Conservation (phyloP, 2,888 invertebrate genomes). For the Euplexia lucipara region DNA sequence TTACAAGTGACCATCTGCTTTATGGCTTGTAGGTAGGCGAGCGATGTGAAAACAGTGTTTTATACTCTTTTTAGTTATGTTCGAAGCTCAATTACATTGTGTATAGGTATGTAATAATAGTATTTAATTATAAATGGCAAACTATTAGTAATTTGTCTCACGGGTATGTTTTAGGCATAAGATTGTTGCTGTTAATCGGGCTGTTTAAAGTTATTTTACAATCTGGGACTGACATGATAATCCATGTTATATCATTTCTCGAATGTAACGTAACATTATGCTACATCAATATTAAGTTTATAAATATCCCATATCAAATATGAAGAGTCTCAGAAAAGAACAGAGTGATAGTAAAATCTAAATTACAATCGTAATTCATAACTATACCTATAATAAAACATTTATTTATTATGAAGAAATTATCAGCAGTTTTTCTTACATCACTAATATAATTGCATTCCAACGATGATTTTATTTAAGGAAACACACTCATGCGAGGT, state of each 20-base stretch:
- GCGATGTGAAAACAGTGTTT: slow-evolving; percentile 50
- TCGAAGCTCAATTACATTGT: slow-evolving; percentile 26
- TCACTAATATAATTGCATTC: slow-evolving; percentile 50
- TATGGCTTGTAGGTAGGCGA: slow-evolving; percentile 59
- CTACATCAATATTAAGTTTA: neutral
- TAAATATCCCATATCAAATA: neutral
- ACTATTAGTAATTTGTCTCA: neutral
- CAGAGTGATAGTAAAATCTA: neutral
- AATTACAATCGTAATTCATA: neutral
- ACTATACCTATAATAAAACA: neutral
- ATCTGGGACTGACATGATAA: neutral
- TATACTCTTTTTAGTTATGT: slow-evolving; percentile 23
- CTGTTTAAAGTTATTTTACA: neutral
- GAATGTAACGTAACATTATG: neutral
- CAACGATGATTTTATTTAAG: slow-evolving; percentile 63
- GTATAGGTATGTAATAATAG: neutral
- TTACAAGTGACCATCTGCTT: slow-evolving; percentile 80
- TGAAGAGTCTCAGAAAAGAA: neutral
- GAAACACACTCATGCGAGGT: slow-evolving; percentile 70
- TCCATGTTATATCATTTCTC: neutral
- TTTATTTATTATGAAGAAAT: slow-evolving; percentile 17
- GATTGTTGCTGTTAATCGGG: neutral
- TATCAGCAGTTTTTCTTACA: slow-evolving; percentile 26
- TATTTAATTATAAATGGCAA: slow-evolving; percentile 4
- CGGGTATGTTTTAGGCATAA: neutral